Percentiles rank a stretch among this genome's conserved stretches.
phyloP scores from a whole-genome alignment of 2,888 invertebrate genomes.

The Xestia xanthographa region DNA sequence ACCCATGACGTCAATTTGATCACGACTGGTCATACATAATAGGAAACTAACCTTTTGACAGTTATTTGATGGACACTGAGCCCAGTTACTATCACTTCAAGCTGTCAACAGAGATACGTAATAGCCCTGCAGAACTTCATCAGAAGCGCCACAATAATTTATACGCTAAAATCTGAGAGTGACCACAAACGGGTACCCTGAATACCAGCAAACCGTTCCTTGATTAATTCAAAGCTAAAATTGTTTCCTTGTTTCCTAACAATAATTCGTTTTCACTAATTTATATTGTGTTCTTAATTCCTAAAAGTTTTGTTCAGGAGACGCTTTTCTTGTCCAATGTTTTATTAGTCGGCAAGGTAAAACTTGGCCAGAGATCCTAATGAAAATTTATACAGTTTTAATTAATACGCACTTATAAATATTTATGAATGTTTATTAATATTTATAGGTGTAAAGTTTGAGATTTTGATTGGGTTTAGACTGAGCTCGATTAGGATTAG shows the following conservation, averaged over 20 bases:
- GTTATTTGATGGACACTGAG: too few relatives aligned
- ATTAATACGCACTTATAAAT: slow-evolving; percentile 68
- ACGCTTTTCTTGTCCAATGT: slow-evolving; percentile 74
- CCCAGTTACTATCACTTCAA: too few relatives aligned
- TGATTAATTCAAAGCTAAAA: slow-evolving; percentile 73
- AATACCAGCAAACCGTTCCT: slow-evolving; percentile 22
- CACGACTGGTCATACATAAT: too few relatives aligned
- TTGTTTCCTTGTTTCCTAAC: slow-evolving; percentile 80
- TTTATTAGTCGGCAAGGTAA: slow-evolving; percentile 77
- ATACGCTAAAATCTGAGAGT: slow-evolving; percentile 20
- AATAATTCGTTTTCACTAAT: slow-evolving; percentile 82
- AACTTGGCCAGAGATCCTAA: slow-evolving; percentile 64
- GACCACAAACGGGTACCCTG: slow-evolving; percentile 15
- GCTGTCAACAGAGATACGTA: too few relatives aligned
- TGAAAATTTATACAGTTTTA: slow-evolving; percentile 76
- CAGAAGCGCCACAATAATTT: slow-evolving; percentile 11
- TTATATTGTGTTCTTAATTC: slow-evolving; percentile 81
- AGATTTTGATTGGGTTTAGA: slow-evolving; percentile 49
- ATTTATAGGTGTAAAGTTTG: slow-evolving; percentile 52
- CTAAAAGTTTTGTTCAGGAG: slow-evolving; percentile 75
- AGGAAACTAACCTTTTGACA: too few relatives aligned
- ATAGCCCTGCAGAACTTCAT: too few relatives aligned
- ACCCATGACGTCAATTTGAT: too few relatives aligned
- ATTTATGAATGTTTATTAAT: slow-evolving; percentile 63
- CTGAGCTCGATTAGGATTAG: slow-evolving; percentile 33